phyloP scores from a whole-genome alignment of 2,888 invertebrate species.

The Acrobasis repandana region DNA sequence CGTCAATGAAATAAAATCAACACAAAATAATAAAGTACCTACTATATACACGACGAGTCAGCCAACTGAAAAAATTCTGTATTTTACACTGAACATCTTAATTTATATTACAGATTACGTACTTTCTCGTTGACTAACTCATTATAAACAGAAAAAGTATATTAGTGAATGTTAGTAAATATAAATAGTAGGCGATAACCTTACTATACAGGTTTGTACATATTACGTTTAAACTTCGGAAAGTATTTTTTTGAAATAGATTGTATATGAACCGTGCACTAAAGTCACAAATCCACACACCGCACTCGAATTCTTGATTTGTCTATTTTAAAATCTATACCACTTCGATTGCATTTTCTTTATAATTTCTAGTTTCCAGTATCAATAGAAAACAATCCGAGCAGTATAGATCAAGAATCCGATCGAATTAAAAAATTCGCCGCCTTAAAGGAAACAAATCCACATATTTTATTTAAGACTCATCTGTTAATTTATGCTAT shows the following conservation, averaged over 20 bases:
- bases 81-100: not conserved
- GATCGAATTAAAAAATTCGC: too few species aligned
- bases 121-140: constrained; percentile 11
- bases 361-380: too few species aligned
- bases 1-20: constrained; percentile 26
- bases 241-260: too few species aligned
- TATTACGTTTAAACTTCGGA: not conserved
- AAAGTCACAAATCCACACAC: too few species aligned
- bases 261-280: too few species aligned
- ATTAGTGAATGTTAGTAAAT: not conserved
- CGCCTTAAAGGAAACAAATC: not conserved
- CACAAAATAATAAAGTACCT: not conserved
- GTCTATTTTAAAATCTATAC: too few species aligned
- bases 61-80: not conserved
- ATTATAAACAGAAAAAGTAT: not conserved
- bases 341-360: too few species aligned
- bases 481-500: not conserved
- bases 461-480: not conserved
- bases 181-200: not conserved
- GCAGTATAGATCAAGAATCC: too few species aligned
- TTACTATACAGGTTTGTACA: not conserved
- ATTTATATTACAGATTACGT: too few species aligned
- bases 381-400: too few species aligned
- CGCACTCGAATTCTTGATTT: too few species aligned
- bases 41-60: not conserved